These are phyloP conservation scores for Naso thynnoides DNA, from an alignment of 2,797 vertebrate genomes.

Conservation along the genomic window DNA sequence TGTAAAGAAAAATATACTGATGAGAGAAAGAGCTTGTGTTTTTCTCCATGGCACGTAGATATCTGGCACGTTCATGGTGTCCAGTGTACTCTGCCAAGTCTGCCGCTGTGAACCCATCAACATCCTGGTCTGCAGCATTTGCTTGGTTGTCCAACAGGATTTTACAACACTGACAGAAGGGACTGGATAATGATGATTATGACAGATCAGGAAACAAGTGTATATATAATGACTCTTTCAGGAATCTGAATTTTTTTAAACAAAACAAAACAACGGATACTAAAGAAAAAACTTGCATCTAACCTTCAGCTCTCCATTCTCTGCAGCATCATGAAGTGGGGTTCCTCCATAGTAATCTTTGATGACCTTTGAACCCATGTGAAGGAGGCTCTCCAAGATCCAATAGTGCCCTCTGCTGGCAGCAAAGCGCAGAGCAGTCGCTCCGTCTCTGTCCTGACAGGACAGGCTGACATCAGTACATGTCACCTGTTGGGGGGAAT, in stretches of 20 bases:
- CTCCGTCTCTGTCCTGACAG: constrained; percentile 86
- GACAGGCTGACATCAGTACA: constrained; percentile 82
- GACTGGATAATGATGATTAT: not conserved
- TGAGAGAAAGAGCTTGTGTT: constrained; percentile 75
- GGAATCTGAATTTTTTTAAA: not conserved
- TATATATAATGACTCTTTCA: not conserved
- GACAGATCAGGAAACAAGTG: not conserved
- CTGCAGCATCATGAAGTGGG: constrained; percentile 90
- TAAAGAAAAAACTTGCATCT: not conserved
- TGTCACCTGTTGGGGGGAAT: constrained; percentile 73
- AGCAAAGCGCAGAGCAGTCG: constrained; percentile 90
- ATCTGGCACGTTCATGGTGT: constrained; percentile 85
- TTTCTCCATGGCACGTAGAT: constrained; percentile 78
- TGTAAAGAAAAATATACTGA: constrained; percentile 7
- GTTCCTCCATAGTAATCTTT: constrained; percentile 89
- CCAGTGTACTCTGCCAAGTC: constrained; percentile 89
- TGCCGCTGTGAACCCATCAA: constrained; percentile 86
- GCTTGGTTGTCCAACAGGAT: constrained; percentile 83
- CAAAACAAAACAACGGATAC: not conserved
- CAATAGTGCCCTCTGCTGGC: constrained; percentile 88
- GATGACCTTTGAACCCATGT: constrained; percentile 83
- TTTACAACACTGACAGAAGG: constrained; percentile 85
- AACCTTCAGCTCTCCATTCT: constrained; percentile 90
- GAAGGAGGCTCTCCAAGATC: constrained; percentile 86
- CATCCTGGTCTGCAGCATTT: constrained; percentile 79